Evolutionary conservation across 2,888 invertebrate genomes (phyloP), one percentile per base, ranked within the genome.

Genomic region (Teleogryllus oceanicus): DNA sequence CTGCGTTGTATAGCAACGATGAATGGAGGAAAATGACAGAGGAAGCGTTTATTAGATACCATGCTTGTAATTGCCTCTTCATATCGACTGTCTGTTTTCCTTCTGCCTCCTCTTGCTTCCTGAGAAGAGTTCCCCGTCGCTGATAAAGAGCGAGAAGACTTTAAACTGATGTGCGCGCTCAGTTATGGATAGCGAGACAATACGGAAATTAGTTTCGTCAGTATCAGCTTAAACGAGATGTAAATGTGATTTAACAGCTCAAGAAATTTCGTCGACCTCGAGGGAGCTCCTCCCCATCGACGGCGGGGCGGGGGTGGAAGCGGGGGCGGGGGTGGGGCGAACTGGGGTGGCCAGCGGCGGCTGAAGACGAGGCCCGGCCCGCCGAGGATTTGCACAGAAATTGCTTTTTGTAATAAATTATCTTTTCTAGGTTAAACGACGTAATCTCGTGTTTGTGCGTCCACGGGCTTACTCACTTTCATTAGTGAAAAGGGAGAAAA

Each of bases 331-430:
- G 18, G 49, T 2, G 77, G 77, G 16, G 18, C n/a, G n/a, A 10
- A 16, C 49, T 24, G 18, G 76, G 21, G n/a, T 18, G n/a, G 74
- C 74, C 21, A 20, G 74, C 21, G n/a, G 24, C 76, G 18, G 75
- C 20, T 24, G 75, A 24, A 75, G 24, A 74, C 74, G 18, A 18
- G 76, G 76, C 18, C 76, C 76, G 24, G 18, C 37, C 37, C 37
- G 37, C 20, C 37, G 24, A 49, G 77, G 77, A 77, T 77, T 77
- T 77, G 49, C 77, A 77, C 77, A 77, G 49, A 77, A 77, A 77
- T 77, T 77, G 77, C 77, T 77, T 77, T 77, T 77, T 77, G 77
- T 77, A 77, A 77, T 77, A 77, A 77, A 77, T 77, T 77, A 77
- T 77, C 77, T 49, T 24, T 49, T 37, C 49, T 49, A 49, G 77